Evolutionary conservation across 2,113 vertebrate species (phyloP).

Genomic region (Poecile atricapillus): DNA sequence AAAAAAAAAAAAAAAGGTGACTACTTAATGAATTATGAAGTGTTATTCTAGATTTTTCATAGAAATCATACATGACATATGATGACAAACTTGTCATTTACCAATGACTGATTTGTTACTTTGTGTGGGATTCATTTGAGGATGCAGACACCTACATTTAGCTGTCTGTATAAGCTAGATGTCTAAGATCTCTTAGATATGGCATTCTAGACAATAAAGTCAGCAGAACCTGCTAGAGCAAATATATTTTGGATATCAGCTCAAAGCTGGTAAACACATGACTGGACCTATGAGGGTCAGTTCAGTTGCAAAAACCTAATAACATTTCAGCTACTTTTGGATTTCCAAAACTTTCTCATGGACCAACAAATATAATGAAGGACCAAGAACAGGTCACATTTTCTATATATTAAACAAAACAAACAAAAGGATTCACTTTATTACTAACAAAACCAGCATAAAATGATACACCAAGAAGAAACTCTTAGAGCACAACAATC

Average conservation of each 20-base stretch:
- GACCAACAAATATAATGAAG: neutral
- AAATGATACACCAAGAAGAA: neutral
- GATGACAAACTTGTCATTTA: neutral
- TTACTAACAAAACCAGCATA: neutral
- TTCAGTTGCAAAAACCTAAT: neutral
- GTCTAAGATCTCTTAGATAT: neutral
- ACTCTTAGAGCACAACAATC: neutral
- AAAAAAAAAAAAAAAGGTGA: neutral
- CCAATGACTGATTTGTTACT: neutral
- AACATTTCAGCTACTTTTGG: neutral
- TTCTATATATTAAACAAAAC: neutral
- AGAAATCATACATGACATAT: neutral
- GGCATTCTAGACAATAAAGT: neutral
- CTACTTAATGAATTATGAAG: conserved; percentile 27
- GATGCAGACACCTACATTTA: neutral
- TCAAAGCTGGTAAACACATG: neutral
- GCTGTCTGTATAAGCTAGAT: neutral
- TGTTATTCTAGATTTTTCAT: neutral
- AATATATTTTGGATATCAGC: neutral
- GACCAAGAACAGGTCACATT: neutral
- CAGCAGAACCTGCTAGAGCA: neutral
- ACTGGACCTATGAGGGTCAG: neutral
- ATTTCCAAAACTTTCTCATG: neutral
- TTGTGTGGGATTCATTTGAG: neutral
- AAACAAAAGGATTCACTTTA: rapidly evolving